Evolutionary conservation across 2,113 vertebrate species (phyloP).

Genomic region (Origma solitaria): DNA sequence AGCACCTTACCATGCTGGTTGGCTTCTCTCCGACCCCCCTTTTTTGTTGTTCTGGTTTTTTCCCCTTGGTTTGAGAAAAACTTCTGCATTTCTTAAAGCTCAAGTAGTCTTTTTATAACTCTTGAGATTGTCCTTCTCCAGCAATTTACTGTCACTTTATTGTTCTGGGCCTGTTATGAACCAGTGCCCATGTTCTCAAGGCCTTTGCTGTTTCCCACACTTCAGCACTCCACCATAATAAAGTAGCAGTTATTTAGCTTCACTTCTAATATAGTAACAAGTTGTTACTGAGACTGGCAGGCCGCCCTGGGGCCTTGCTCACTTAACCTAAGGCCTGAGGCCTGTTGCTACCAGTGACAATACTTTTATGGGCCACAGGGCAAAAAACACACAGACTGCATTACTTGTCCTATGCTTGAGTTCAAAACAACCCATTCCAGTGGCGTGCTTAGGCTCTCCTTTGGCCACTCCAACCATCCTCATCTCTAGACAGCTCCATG

Average conservation of each 20-base stretch:
- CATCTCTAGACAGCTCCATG: neutral
- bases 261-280: neutral
- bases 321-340: neutral
- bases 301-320: too few species aligned
- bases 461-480: neutral
- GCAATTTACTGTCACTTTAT: neutral
- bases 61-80: neutral
- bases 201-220: neutral
- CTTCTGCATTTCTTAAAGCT: neutral
- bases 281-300: fast-evolving
- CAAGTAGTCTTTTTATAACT: neutral
- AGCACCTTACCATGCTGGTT: neutral
- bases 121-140: neutral
- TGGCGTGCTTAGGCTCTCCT: neutral
- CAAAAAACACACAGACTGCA: neutral
- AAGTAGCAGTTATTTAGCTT: neutral
- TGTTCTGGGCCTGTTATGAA: neutral
- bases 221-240: neutral
- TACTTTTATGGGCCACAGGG: neutral
- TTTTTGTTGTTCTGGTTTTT: neutral
- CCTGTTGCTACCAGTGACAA: neutral
- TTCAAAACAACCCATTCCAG: fast-evolving
- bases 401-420: neutral
- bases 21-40: neutral
- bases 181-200: neutral